Evolutionary conservation across 2,113 vertebrate species (phyloP), one percentile per base, ranked within the genome.

Genomic region (Prietella phreatophila): DNA sequence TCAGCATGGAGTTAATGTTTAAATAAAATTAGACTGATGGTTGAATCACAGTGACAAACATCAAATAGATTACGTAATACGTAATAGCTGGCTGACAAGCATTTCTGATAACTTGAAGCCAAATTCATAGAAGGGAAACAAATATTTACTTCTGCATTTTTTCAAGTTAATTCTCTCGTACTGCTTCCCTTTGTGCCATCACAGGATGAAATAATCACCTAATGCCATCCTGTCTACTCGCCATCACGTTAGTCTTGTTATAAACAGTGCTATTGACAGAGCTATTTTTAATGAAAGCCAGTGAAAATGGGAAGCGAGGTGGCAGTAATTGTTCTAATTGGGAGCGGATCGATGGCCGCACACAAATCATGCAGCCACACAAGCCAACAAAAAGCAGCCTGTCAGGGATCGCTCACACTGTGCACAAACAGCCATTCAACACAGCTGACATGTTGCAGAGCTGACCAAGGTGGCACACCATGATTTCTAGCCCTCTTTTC

Each of bases 281-380:
- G 89, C 84, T 85, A 92, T 91, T 93, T 92, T 92, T 92, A 93
- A 93, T 91, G 89, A 92, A 92, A 87, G 91, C 60, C 87, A 91
- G 86, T 84, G 83, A 89, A 91, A 92, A 90, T 67, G 90, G 84
- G 69, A 89, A 81, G 85, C 82, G 79, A 83, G 86, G 86, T 87
- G 85, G 87, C 90, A 88, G 90, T 93, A 89, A 89, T 86, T 87
- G 88, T 90, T 93, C 91, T 93, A 93, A 93, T 91, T 90, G 90
- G 91, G 85, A 93, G 90, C 83, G 91, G 92, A 93, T 95, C 94
- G 86, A 92, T 94, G 91, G 90, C 85, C 90, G 82, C 88, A 91
- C 90, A 93, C 92, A 94, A 94, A 94, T 95, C 92, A 94, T 89
- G 75, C 84, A 89, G 91, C 73, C 85, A 86, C 90, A 89, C 89